Conservation (phyloP, 2,888 invertebrate genomes). For the Rhingia rostrata region DNA sequence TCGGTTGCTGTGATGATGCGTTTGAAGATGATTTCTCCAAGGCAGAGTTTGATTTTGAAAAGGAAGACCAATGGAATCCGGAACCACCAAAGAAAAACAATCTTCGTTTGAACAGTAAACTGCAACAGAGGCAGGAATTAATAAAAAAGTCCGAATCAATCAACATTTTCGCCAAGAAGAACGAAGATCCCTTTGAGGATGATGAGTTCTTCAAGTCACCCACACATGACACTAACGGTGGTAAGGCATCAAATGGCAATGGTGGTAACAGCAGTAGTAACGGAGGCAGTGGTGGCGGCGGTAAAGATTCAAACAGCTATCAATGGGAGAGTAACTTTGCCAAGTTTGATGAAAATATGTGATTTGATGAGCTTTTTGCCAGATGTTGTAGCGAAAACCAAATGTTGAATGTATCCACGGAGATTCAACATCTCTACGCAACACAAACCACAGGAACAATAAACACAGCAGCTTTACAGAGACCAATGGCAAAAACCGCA, state of each 20-base stretch:
- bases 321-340: slow-evolving; percentile 83
- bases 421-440: slow-evolving; percentile 63
- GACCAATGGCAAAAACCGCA: slow-evolving; percentile 46
- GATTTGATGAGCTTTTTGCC: slow-evolving; percentile 82
- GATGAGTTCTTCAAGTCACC: slow-evolving; percentile 90
- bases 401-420: slow-evolving; percentile 68
- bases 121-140: slow-evolving; percentile 85
- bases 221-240: slow-evolving; percentile 58
- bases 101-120: slow-evolving; percentile 80
- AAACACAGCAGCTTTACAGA: slow-evolving; percentile 15
- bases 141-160: slow-evolving; percentile 95
- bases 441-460: slow-evolving; percentile 46
- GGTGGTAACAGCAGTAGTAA: slow-evolving; percentile 49
- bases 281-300: slow-evolving; percentile 12
- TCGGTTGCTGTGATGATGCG: slow-evolving; percentile 76
- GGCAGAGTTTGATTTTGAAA: slow-evolving; percentile 82
- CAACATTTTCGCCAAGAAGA: slow-evolving; percentile 93
- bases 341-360: slow-evolving; percentile 83
- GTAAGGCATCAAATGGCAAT: slow-evolving; percentile 63
- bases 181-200: slow-evolving; percentile 95
- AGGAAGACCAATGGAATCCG: slow-evolving; percentile 81
- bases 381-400: slow-evolving; percentile 63
- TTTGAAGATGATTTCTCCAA: slow-evolving; percentile 85
- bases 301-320: slow-evolving; percentile 76
- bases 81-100: slow-evolving; percentile 79